phyloP scores from a whole-genome alignment of 2,113 vertebrate genomes.

The Bubalus kerabau region DNA sequence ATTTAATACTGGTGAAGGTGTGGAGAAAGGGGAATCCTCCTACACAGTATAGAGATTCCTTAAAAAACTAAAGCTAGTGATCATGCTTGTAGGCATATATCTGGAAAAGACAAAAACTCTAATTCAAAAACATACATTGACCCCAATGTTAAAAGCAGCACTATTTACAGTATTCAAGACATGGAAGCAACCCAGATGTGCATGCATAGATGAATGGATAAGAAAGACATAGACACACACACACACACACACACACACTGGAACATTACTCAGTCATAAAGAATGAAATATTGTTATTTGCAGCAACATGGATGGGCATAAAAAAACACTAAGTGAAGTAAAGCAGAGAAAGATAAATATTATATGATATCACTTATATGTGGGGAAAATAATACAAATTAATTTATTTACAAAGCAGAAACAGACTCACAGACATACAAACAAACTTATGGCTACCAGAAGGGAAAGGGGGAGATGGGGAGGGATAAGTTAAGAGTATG shows the following conservation, averaged over 20 bases:
- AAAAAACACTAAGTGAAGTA: not conserved
- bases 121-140: not conserved
- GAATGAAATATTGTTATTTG: not conserved
- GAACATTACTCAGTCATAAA: not conserved
- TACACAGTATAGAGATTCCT: not conserved
- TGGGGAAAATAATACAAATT: not conserved
- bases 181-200: not conserved
- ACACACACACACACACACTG: no score
- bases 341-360: not conserved
- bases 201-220: not conserved
- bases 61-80: not conserved
- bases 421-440: not conserved
- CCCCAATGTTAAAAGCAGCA: not conserved
- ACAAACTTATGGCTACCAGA: not conserved
- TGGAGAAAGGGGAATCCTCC: not conserved
- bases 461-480: not conserved
- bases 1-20: not conserved
- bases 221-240: not conserved
- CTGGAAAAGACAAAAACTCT: not conserved
- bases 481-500: not conserved
- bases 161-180: not conserved
- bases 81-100: not conserved
- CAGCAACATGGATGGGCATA: not conserved
- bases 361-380: not conserved
- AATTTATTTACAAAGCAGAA: not conserved